Evolutionary conservation across 2,113 vertebrate genomes (phyloP), one percentile per base, ranked within the genome.

Genomic region (Silurus meridionalis): DNA sequence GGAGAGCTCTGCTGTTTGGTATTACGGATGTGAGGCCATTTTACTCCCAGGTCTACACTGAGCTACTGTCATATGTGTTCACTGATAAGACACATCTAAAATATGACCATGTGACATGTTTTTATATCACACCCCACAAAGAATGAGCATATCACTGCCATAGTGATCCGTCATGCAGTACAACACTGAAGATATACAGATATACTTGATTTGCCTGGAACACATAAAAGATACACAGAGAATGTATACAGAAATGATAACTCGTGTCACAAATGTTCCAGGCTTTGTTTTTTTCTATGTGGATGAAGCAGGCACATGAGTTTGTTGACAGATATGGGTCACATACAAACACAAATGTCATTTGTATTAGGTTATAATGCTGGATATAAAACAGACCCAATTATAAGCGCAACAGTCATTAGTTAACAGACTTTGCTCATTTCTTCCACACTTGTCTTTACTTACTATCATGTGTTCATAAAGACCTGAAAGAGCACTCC

Each of bases 1-100:
- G 85, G 85, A 72, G 78, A 21, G n/a, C 85, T 72, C 13, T 61
- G 55, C 53, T 21, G 3, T 82, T 82, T 48, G 37, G n/a, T 66
- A 48, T n/a, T 82, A 82, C 46, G 53, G 46, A 60, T 37, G 25
- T 60, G 28, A 61, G 28, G 57, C 78, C 57, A 80, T 80, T 80
- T 80, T 58, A 57, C 53, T 28, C 53, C 37, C 53, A 19, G 28
- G 15, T 53, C 52, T 53, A 55, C 37, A 37, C 37, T 37, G 37
- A 48, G 15, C 14, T 19, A 79, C 57, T 46, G 55, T 80, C 19
- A 23, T 58, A 60, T 80, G 46, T 60, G 57, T 19, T 58, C 25
- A 21, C 6, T 60, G 77, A 80, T 80, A 58, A 80, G 9, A 19
- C 46, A 19, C 78, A 80, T 13, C 15, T 61, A 19, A 46, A 61